These are phyloP conservation scores for Pipistrellus kuhlii DNA, from an alignment of 2,797 vertebrate genomes.

Conservation along the genomic window DNA sequence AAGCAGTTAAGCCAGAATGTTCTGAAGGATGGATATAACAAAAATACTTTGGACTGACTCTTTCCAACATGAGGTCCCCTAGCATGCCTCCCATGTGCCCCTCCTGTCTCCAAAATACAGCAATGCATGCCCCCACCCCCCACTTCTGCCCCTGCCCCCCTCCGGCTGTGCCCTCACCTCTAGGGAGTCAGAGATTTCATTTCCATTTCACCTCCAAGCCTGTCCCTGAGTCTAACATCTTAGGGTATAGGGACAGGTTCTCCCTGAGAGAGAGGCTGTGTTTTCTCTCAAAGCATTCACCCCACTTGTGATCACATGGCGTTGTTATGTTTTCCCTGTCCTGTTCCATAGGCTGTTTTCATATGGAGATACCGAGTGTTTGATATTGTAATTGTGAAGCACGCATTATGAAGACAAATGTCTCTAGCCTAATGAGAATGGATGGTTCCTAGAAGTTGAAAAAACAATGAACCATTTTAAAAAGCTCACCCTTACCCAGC, in stretches of 20 bases:
- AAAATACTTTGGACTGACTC: conserved; percentile 12
- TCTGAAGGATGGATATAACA: conserved; percentile 23
- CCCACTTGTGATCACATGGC: conserved; percentile 84
- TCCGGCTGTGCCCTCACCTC: neutral
- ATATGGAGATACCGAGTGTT: conserved; percentile 88
- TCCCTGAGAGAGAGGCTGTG: conserved; percentile 69
- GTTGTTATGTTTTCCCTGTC: conserved; percentile 82
- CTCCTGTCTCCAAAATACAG: conserved; percentile 18
- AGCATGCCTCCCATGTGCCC: fast-evolving
- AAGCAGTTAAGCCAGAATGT: neutral
- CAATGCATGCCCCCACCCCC: neutral
- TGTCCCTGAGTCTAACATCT: conserved; percentile 21
- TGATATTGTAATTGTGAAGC: conserved; percentile 89
- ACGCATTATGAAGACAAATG: conserved; percentile 89
- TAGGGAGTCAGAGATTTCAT: neutral
- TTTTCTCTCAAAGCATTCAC: conserved; percentile 74
- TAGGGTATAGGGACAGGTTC: conserved; percentile 4
- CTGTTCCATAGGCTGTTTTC: conserved; percentile 88
- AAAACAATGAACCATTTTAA: conserved; percentile 75
- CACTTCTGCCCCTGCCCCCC: too few relatives aligned
- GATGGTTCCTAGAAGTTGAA: conserved; percentile 88
- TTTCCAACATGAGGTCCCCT: neutral
- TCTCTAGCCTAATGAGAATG: conserved; percentile 88
- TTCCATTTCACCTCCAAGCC: conserved; percentile 35
- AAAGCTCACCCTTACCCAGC: conserved; percentile 72